These are phyloP conservation scores for Graphium colonna DNA, from an alignment of 2,888 invertebrate species.

Conservation along the genomic window DNA sequence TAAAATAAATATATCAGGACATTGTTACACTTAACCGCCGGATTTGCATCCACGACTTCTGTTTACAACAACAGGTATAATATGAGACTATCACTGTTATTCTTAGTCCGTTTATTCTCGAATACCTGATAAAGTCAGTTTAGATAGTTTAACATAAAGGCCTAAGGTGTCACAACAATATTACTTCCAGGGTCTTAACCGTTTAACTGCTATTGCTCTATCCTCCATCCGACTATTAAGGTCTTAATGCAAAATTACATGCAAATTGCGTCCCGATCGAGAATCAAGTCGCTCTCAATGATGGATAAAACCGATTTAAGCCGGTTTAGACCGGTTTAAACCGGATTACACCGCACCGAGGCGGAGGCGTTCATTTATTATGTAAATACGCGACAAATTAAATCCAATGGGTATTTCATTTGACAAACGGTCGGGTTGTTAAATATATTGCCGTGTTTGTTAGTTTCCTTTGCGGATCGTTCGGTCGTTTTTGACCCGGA, in stretches of 20 bases:
- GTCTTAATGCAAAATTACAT: constrained; percentile 67
- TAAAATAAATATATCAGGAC: too few species aligned
- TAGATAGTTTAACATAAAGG: too few species aligned
- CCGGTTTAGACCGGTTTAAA: constrained; percentile 48
- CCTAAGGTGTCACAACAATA: too few species aligned
- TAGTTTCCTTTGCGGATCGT: constrained; percentile 35
- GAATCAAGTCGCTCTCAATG: constrained; percentile 76
- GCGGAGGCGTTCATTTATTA: constrained; percentile 76
- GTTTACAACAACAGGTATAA: too few species aligned
- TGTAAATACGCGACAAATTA: constrained; percentile 79
- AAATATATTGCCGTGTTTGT: constrained; percentile 47
- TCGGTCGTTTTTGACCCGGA: constrained; percentile 3
- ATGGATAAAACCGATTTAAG: constrained; percentile 73
- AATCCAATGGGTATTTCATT: constrained; percentile 75
- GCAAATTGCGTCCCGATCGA: constrained; percentile 72
- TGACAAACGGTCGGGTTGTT: constrained; percentile 65
- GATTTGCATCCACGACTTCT: too few species aligned
- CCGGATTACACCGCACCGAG: constrained; percentile 66
- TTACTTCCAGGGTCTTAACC: too few species aligned
- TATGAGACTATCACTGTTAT: too few species aligned
- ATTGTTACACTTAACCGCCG: too few species aligned
- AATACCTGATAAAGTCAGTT: too few species aligned
- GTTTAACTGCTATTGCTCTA: constrained; percentile 26
- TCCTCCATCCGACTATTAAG: constrained; percentile 62
- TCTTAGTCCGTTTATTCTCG: too few species aligned